Percentiles rank a stretch among this genome's conserved stretches.
Evolutionary conservation across 2,797 vertebrate genomes (phyloP).

Genomic region (Urocyon cinereoargenteus): DNA sequence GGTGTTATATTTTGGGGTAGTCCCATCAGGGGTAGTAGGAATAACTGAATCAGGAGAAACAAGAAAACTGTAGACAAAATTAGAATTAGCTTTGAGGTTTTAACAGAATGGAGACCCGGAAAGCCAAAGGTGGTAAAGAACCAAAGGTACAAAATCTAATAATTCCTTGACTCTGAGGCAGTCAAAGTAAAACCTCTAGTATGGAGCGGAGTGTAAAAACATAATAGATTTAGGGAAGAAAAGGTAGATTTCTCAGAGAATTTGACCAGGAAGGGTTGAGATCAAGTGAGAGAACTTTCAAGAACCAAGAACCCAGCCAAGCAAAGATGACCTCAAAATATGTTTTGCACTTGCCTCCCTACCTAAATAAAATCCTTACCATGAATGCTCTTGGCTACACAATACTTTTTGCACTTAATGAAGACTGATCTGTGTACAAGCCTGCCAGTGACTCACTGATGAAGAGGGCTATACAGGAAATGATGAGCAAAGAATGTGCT

Average conservation of each 20-base stretch:
- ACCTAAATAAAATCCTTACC: background rate
- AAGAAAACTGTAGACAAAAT: background rate
- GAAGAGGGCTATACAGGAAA: slow-evolving; percentile 6
- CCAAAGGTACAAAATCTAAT: background rate
- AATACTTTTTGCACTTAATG: background rate
- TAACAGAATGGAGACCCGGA: background rate
- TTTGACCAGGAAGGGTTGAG: background rate
- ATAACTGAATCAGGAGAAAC: background rate
- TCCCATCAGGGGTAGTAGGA: background rate
- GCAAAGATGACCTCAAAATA: slow-evolving; percentile 11
- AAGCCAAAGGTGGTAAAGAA: background rate
- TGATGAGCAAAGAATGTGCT: slow-evolving; percentile 4
- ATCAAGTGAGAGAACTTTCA: background rate
- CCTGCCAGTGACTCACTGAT: background rate
- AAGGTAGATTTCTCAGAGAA: slow-evolving; percentile 1
- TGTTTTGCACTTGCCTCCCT: background rate
- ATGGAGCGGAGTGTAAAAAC: slow-evolving; percentile 28
- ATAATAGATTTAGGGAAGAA: background rate
- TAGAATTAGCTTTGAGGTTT: background rate
- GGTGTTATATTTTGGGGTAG: background rate
- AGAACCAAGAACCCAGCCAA: slow-evolving; percentile 28
- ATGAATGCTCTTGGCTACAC: background rate
- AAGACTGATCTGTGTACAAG: background rate
- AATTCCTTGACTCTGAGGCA: slow-evolving; percentile 38
- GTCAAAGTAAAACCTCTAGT: background rate